A percentile compares a stretch with the other conserved stretches of the same genome.
Evolutionary conservation across 2,797 vertebrate genomes (phyloP).

Genomic region (Mallotus villosus): DNA sequence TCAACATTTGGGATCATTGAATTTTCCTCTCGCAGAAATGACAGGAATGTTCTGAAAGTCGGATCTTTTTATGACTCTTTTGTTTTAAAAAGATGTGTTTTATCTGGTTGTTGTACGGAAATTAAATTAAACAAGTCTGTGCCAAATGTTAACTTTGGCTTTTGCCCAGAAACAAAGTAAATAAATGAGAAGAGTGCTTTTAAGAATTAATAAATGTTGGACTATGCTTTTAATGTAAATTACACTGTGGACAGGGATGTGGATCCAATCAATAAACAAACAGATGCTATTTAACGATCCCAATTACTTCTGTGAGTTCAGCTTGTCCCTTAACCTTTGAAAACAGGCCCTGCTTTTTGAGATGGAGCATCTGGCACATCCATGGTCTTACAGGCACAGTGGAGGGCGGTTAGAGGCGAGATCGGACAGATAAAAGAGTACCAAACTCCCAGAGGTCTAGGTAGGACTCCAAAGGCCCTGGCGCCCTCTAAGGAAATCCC

Average conservation of each 20-base stretch:
- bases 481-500: slow-evolving; percentile 28
- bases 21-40: slow-evolving; percentile 16
- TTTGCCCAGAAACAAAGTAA: slow-evolving; percentile 34
- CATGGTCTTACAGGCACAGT: slow-evolving; percentile 16
- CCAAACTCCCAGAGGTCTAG: slow-evolving; percentile 3
- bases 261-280: slow-evolving; percentile 4
- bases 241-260: not conserved
- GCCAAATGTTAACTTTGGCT: slow-evolving; percentile 36
- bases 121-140: slow-evolving; percentile 29
- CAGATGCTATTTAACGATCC: slow-evolving; percentile 4
- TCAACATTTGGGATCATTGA: slow-evolving; percentile 7
- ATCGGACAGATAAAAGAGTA: slow-evolving; percentile 40
- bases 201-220: slow-evolving; percentile 17
- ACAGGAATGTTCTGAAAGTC: slow-evolving; percentile 12
- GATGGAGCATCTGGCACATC: slow-evolving; percentile 27
- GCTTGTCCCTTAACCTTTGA: slow-evolving; percentile 16
- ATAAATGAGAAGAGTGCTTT: slow-evolving; percentile 30
- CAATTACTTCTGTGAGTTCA: not conserved
- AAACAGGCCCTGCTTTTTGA: slow-evolving; percentile 2
- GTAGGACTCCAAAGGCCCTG: slow-evolving; percentile 24
- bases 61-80: slow-evolving; percentile 19
- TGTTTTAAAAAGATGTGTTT: slow-evolving; percentile 24
- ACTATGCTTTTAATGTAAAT: slow-evolving; percentile 12
- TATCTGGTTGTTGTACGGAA: slow-evolving; percentile 26
- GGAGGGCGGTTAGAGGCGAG: slow-evolving; percentile 32